Evolutionary conservation across 2,113 vertebrate genomes (phyloP).

Genomic region (Cyprinodon tularosa): DNA sequence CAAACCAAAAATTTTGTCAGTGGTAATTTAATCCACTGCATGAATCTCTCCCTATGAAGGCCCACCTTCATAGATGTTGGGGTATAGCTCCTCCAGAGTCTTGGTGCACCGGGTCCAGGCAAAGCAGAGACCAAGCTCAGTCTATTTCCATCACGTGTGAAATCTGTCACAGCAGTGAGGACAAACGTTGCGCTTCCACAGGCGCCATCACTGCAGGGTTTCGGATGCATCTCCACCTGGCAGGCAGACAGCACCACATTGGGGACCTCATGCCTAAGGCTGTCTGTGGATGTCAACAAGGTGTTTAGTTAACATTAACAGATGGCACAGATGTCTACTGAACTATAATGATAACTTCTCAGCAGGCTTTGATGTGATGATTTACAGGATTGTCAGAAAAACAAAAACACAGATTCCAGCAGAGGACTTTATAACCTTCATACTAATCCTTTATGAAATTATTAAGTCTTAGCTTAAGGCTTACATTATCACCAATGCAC

Average conservation of each 20-base stretch:
- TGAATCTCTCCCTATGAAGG: too few relatives aligned
- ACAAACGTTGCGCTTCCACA: slow-evolving; percentile 71
- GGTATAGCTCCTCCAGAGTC: slow-evolving; percentile 78
- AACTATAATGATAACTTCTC: slow-evolving; percentile 15
- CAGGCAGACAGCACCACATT: slow-evolving; percentile 80
- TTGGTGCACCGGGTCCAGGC: slow-evolving; percentile 32
- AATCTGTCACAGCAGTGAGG: slow-evolving; percentile 82
- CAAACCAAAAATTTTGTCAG: too few relatives aligned
- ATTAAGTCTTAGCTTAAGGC: too few relatives aligned
- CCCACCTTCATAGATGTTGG: slow-evolving; percentile 76
- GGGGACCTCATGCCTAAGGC: slow-evolving; percentile 49
- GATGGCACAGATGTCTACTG: slow-evolving; percentile 35
- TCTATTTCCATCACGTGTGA: slow-evolving; percentile 73
- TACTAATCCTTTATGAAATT: too few relatives aligned
- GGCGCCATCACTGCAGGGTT: slow-evolving; percentile 63
- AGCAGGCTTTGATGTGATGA: slow-evolving; percentile 19
- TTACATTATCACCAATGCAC: too few relatives aligned
- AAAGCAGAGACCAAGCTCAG: slow-evolving; percentile 60
- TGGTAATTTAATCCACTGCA: too few relatives aligned
- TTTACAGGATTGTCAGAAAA: background rate
- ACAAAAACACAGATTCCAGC: background rate
- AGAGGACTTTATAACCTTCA: background rate
- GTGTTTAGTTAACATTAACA: slow-evolving; percentile 21
- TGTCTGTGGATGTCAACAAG: slow-evolving; percentile 69
- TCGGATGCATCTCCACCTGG: slow-evolving; percentile 69